Percentiles rank a stretch among this genome's conserved stretches.
phyloP scores from a whole-genome alignment of 2,797 vertebrate genomes.

The Bovichtus variegatus region DNA sequence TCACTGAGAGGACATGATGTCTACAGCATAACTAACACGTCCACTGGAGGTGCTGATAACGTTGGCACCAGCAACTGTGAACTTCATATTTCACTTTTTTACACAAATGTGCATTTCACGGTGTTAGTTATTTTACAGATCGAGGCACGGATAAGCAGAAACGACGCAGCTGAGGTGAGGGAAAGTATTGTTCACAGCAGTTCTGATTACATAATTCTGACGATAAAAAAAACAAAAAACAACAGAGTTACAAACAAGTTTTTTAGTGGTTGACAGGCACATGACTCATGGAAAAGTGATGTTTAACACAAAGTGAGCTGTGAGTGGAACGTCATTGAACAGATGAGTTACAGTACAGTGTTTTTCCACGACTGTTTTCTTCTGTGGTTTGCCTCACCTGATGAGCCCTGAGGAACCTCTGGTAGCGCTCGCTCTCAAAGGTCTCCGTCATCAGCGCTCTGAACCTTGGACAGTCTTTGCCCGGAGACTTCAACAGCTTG shows the following conservation, averaged over 20 bases:
- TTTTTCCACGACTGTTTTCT: background rate
- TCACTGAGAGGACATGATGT: slow-evolving; percentile 75
- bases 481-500: slow-evolving; percentile 87
- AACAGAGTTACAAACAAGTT: slow-evolving; percentile 23
- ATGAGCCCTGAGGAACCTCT: slow-evolving; percentile 82
- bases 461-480: slow-evolving; percentile 85
- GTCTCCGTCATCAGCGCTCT: slow-evolving; percentile 86
- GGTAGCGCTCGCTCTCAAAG: slow-evolving; percentile 83
- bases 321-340: slow-evolving; percentile 36
- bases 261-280: slow-evolving; percentile 33
- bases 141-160: background rate
- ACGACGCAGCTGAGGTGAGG: slow-evolving; percentile 15
- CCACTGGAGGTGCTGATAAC: slow-evolving; percentile 70
- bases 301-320: slow-evolving; percentile 31
- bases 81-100: slow-evolving; percentile 49
- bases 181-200: slow-evolving; percentile 24
- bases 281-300: slow-evolving; percentile 49
- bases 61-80: slow-evolving; percentile 61
- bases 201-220: slow-evolving; percentile 40
- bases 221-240: slow-evolving; percentile 23
- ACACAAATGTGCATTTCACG: slow-evolving; percentile 59
- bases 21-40: slow-evolving; percentile 72
- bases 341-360: slow-evolving; percentile 15
- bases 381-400: slow-evolving; percentile 72
- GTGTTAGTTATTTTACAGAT: slow-evolving; percentile 41